These are phyloP conservation scores for Lepus europaeus DNA, from an alignment of 2,113 vertebrate species.

Conservation along the genomic window DNA sequence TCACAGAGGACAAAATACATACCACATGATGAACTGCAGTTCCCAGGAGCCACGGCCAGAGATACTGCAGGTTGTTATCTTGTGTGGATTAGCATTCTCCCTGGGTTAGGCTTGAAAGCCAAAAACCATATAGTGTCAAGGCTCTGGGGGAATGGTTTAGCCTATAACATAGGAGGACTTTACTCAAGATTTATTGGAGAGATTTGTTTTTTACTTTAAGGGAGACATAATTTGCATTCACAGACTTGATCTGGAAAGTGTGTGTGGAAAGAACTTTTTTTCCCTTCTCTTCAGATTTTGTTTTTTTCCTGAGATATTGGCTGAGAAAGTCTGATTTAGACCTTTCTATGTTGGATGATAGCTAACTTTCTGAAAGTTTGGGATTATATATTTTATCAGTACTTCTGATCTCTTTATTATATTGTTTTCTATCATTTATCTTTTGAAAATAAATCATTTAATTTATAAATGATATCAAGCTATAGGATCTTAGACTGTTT, in stretches of 20 bases:
- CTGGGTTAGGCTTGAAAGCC: conserved; percentile 71
- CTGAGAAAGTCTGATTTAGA: not conserved
- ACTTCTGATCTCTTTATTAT: not conserved
- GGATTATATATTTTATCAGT: conserved; percentile 4
- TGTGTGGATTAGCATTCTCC: conserved; percentile 78
- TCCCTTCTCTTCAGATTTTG: conserved; percentile 3
- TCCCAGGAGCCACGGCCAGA: conserved; percentile 66
- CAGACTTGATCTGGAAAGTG: conserved; percentile 74
- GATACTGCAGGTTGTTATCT: conserved; percentile 74
- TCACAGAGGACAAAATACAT: conserved; percentile 71
- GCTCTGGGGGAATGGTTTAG: conserved; percentile 78
- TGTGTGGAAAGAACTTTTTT: not conserved
- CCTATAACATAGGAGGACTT: conserved; percentile 75
- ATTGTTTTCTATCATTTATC: conserved; percentile 1
- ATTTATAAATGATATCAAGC: conserved; percentile 21
- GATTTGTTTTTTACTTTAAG: conserved; percentile 80
- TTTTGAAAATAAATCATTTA: not conserved
- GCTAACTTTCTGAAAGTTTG: not conserved
- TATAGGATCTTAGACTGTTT: not conserved
- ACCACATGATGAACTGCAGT: conserved; percentile 76
- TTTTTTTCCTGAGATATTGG: not conserved
- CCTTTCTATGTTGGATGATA: not conserved
- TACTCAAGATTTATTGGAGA: conserved; percentile 81
- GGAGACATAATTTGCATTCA: conserved; percentile 69
- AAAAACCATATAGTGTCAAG: conserved; percentile 49